Evolutionary conservation across 2,113 vertebrate species (phyloP), one percentile per base, ranked within the genome.

Genomic region (Etheostoma cragini): DNA sequence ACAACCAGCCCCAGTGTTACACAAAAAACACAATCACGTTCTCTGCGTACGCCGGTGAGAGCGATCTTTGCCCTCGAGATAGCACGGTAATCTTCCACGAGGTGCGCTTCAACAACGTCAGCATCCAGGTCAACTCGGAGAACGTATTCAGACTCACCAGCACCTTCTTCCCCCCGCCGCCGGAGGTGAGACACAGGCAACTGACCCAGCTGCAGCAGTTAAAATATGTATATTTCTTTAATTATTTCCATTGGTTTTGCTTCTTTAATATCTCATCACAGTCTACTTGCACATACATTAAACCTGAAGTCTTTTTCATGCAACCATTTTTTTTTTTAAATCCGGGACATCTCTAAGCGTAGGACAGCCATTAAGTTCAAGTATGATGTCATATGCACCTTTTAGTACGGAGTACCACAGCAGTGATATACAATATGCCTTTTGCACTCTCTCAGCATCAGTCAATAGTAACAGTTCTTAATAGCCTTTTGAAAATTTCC

Each of bases 1-100:
- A 98, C 91, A 96, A 95, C 42, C 1, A 96, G 3, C 97, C 98
- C 0, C 81, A 56, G 83, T 90, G 67, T 78, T 77, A 91, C 38
- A 69, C 45, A 61, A 96, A 87, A 52, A 95, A 96, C 17, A 98
- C 97, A 14, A 94, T 98, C 89, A 97, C 94, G 0, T 96, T 97
- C 0, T 96, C 95, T 0, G 96, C 90, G 0, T 91, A 83, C 5
- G 85, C 90, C 1, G 90, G 97, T 2, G 97, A 97, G 81, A 94
- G 89, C 14, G 93, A 94, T 42, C 84, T 95, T 70, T 91, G 92
- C 54, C 94, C 93, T 12, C 76, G 54, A 3, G 89, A 61, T 12
- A 83, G 50, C 60, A 63, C 74, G 0, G 75, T 86, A 58, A 90
- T 68, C 72, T 77, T 92, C 61, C 91, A 90, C 17, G 77, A 92